These are phyloP conservation scores for Ancistrus triradiatus DNA, from an alignment of 2,113 vertebrate species.

Conservation along the genomic window DNA sequence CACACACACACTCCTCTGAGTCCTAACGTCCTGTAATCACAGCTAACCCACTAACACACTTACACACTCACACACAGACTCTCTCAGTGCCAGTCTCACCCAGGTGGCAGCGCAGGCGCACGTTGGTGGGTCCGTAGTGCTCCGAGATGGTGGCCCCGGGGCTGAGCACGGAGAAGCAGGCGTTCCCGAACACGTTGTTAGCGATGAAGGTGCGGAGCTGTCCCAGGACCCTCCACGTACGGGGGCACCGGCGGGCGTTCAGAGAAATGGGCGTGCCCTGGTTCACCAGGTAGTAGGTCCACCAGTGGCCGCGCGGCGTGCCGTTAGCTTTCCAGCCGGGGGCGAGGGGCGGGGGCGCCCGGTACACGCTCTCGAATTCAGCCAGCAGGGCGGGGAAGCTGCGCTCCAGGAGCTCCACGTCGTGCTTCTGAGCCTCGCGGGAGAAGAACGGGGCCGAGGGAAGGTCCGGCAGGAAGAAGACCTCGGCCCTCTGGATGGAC, in stretches of 20 bases:
- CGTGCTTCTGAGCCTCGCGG: constrained; percentile 91
- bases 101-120: constrained; percentile 93
- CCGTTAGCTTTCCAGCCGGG: constrained; percentile 91
- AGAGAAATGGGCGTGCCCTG: constrained; percentile 88
- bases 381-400: constrained; percentile 89
- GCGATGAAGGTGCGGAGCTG: constrained; percentile 95
- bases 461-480: constrained; percentile 94
- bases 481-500: constrained; percentile 92
- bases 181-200: constrained; percentile 97
- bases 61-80: not conserved
- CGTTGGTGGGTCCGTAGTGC: constrained; percentile 95
- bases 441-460: constrained; percentile 89
- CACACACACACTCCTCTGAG: too few relatives aligned
- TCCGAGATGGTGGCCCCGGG: constrained; percentile 87
- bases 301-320: constrained; percentile 89
- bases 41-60: not conserved
- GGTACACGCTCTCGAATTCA: constrained; percentile 90
- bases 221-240: constrained; percentile 89
- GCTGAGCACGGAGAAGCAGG: constrained; percentile 91
- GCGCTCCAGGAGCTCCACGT: constrained; percentile 91
- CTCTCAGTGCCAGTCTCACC: constrained; percentile 72
- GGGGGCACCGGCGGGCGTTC: constrained; percentile 91
- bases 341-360: constrained; percentile 81
- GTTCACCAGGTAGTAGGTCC: constrained; percentile 95
- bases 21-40: too few relatives aligned